Conservation (phyloP, 1,140 invertebrate genomes). For the Fopius arisanus region DNA sequence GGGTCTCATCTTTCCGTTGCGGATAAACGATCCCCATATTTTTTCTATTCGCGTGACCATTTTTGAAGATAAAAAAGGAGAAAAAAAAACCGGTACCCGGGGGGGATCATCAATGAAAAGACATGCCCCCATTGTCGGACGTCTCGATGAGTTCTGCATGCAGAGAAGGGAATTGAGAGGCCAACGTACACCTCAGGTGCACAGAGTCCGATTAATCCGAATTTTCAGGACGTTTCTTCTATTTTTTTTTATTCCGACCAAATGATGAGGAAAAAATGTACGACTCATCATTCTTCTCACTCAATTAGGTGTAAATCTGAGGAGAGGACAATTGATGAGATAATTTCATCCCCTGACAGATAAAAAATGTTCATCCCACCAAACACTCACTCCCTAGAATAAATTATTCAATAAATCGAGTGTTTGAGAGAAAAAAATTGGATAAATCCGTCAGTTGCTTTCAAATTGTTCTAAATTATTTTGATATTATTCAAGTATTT, state of each 20-base stretch:
- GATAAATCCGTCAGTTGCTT: too few relatives aligned
- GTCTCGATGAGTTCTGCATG: not conserved
- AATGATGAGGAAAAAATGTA: not conserved
- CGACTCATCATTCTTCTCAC: not conserved
- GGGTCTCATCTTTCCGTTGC: not conserved
- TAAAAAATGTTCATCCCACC: too few relatives aligned
- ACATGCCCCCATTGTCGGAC: not conserved
- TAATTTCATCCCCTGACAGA: not conserved
- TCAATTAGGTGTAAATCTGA: not conserved
- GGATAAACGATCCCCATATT: not conserved
- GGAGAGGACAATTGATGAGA: not conserved
- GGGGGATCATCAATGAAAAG: not conserved
- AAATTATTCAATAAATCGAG: too few relatives aligned
- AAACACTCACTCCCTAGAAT: too few relatives aligned
- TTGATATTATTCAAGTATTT: too few relatives aligned
- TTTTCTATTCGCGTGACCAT: not conserved
- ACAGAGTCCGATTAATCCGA: not conserved
- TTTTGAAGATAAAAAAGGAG: not conserved
- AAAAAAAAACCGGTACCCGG: not conserved
- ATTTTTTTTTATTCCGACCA: not conserved
- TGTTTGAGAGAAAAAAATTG: too few relatives aligned
- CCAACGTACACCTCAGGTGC: not conserved
- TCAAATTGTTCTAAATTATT: too few relatives aligned
- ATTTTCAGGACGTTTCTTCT: not conserved
- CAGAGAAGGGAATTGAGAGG: not conserved